Base-by-base conservation (phyloP, 2,797 vertebrate genomes). In the Steatocranus sp. region DNA sequence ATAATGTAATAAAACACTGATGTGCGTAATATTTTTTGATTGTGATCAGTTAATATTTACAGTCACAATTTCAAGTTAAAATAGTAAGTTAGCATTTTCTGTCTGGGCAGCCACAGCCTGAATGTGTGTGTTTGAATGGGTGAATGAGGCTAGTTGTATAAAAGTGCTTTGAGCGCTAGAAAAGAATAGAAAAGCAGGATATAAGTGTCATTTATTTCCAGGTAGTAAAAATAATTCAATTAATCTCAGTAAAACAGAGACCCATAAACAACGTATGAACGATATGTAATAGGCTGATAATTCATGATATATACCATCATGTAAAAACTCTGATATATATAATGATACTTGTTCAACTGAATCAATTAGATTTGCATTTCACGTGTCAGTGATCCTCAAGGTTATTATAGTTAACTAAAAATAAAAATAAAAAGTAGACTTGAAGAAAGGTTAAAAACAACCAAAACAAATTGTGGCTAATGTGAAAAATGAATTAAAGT, bases 331-430 rank as follows among this genome's bases (percentile, higher is more conserved):
- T 30, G 15, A 73, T 48, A 12, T 30, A 48, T 8, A 27, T 48
- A 48, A 48, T 11, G 0, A 46, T 41, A 68, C 12, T 27, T 30
- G 10, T 73, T 48, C 15, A 48, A 30, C 23, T 30, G 27, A 48
- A 30, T 30, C 41, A 73, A 8, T 11, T 73, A 43, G 14, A 68
- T 43, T 18, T 8, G 41, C 4, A 73, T n/a, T 30, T 48, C 41
- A 0, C 5, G 0, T 73, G 41, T 48, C 25, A 5, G 41, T 30
- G 66, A 73, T 73, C 7, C 18, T 36, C 3, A 61, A 61, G 18
- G 56, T 61, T 61, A 20, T 36, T 36, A 18, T 61, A 61, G 11
- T 61, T 61, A 36, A 61, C 30, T 61, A 61, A 34, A 61, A 34
- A 5, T 12, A 20, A 61, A 61, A 36, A 36, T 36, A 61, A 61